Evolutionary conservation across 2,888 invertebrate species (phyloP).

Genomic region (Bhutanitis thaidina): DNA sequence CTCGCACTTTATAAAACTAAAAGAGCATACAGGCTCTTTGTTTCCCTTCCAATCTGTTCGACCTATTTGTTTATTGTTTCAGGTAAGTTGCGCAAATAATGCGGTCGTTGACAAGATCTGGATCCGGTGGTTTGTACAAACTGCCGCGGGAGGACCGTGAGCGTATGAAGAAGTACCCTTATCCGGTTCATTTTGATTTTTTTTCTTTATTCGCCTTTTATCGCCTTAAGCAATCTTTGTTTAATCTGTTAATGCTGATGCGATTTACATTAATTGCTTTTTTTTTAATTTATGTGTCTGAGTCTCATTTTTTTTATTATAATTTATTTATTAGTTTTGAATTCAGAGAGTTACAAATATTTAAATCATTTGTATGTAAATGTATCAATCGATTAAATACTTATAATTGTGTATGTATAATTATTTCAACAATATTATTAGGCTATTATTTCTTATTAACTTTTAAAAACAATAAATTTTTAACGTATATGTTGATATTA

Average conservation of each 20-base stretch:
- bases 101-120: constrained; percentile 1
- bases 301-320: neutral
- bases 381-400: too few relatives aligned
- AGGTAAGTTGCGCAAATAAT: constrained; percentile 17
- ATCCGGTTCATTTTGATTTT: constrained; percentile 14
- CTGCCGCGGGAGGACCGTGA: neutral
- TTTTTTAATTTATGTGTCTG: neutral
- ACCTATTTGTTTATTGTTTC: constrained; percentile 19
- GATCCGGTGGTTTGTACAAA: neutral
- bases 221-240: neutral
- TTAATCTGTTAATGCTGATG: neutral
- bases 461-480: too few relatives aligned
- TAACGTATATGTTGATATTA: too few relatives aligned
- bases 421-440: too few relatives aligned
- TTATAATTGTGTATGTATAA: too few relatives aligned
- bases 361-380: too few relatives aligned
- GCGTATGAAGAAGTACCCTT: constrained; percentile 10
- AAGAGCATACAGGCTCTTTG: constrained; percentile 15
- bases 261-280: neutral
- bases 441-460: too few relatives aligned
- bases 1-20: constrained; percentile 14
- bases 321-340: too few relatives aligned
- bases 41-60: constrained; percentile 18
- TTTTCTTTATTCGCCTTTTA: neutral
- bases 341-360: too few relatives aligned